phyloP scores from a whole-genome alignment of 2,888 invertebrate species.

The Aradus depressus region DNA sequence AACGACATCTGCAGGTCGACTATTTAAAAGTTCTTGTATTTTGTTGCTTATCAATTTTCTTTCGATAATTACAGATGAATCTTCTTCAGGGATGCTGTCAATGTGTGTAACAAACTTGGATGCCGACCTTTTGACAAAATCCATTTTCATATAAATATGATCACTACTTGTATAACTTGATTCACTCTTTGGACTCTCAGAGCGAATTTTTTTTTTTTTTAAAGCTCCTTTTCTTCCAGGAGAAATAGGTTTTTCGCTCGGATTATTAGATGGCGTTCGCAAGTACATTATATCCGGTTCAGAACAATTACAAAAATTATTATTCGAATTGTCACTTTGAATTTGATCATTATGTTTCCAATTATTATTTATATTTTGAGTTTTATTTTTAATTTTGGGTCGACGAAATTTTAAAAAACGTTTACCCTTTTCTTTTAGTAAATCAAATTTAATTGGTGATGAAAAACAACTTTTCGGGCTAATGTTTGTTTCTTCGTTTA shows the following conservation, averaged over 20 bases:
- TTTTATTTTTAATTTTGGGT: slow-evolving; percentile 7
- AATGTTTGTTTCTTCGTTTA: too few relatives aligned
- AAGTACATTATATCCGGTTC: slow-evolving; percentile 19
- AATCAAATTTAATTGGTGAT: slow-evolving; percentile 12
- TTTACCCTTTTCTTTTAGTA: slow-evolving; percentile 18
- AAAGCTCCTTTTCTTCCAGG: slow-evolving; percentile 12
- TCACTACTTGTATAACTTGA: too few relatives aligned
- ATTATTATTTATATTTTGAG: not conserved
- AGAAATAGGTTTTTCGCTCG: too few relatives aligned
- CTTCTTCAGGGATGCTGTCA: not conserved
- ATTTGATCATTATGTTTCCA: slow-evolving; percentile 20
- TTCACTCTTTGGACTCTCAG: slow-evolving; percentile 13
- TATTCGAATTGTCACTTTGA: slow-evolving; percentile 4
- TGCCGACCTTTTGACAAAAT: too few relatives aligned
- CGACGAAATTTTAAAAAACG: too few relatives aligned
- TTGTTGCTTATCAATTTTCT: slow-evolving; percentile 1
- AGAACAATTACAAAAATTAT: slow-evolving; percentile 15
- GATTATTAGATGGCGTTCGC: slow-evolving; percentile 6
- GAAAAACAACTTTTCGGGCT: slow-evolving; percentile 12
- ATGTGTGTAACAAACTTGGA: too few relatives aligned
- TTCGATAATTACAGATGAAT: not conserved
- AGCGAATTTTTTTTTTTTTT: slow-evolving; percentile 16
- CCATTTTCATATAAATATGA: slow-evolving; percentile 13
- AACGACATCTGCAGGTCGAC: slow-evolving; percentile 9
- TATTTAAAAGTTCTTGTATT: slow-evolving; percentile 7